Evolutionary conservation across 1,140 invertebrate species (phyloP).

Genomic region (Pachypeltis micranthus): DNA sequence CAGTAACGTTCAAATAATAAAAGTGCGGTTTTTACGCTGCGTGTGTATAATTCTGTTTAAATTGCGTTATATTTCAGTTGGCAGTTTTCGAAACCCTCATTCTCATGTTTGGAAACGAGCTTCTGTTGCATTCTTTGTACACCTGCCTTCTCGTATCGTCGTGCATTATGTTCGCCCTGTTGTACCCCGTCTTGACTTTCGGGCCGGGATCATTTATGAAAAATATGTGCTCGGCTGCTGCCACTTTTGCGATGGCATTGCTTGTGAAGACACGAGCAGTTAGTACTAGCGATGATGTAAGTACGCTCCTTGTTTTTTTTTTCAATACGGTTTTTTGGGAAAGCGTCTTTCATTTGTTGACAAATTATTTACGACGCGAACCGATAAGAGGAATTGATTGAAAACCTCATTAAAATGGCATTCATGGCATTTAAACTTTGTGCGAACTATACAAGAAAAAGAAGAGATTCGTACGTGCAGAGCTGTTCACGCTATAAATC

Average conservation of each 20-base stretch:
- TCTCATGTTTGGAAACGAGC: conserved; percentile 50
- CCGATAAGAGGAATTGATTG: too few relatives aligned
- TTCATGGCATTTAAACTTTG: too few relatives aligned
- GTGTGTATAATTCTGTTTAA: too few relatives aligned
- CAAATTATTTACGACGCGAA: too few relatives aligned
- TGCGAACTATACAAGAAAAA: too few relatives aligned
- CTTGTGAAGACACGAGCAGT: conserved; percentile 39
- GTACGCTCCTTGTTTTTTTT: conserved; percentile 24
- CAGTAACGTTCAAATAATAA: too few relatives aligned
- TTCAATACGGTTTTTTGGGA: neutral
- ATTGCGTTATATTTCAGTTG: conserved; percentile 5
- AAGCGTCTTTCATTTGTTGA: too few relatives aligned
- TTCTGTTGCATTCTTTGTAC: conserved; percentile 58
- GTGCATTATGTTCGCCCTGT: conserved; percentile 27
- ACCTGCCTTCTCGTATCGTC: conserved; percentile 35
- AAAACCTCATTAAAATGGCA: too few relatives aligned
- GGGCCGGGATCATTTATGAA: conserved; percentile 1
- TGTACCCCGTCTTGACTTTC: conserved; percentile 33
- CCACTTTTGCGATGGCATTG: conserved; percentile 27
- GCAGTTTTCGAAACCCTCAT: conserved; percentile 28
- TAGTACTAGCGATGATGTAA: conserved; percentile 45
- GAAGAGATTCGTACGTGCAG: too few relatives aligned
- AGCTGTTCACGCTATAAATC: too few relatives aligned
- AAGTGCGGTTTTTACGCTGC: too few relatives aligned
- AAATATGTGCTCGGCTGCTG: conserved; percentile 10